A percentile compares a stretch with the other conserved stretches of the same genome.
phyloP scores from a whole-genome alignment of 2,113 vertebrate genomes.

The Cnemophilus loriae region DNA sequence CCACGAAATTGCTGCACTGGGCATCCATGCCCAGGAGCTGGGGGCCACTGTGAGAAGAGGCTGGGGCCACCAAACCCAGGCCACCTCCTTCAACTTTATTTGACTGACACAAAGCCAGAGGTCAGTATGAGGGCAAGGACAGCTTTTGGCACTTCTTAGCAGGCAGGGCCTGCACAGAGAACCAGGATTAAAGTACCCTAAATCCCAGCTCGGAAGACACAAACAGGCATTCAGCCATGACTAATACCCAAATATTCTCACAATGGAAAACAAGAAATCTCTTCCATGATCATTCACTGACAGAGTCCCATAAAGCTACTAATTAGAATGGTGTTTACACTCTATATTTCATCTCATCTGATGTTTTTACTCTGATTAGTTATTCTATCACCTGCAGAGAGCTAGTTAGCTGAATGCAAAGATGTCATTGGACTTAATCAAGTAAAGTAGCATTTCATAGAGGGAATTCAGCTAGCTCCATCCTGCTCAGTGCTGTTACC shows the following conservation, averaged over 20 bases:
- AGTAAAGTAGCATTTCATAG: constrained; percentile 27
- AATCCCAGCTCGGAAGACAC: not conserved
- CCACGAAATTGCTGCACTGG: not conserved
- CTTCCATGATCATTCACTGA: constrained; percentile 36
- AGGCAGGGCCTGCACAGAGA: not conserved
- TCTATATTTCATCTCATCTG: constrained; percentile 44
- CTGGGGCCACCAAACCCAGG: not conserved
- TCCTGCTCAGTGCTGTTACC: not conserved
- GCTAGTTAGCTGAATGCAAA: constrained; percentile 47
- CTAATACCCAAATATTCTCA: constrained; percentile 24
- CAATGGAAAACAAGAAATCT: constrained; percentile 1
- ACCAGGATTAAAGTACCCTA: not conserved
- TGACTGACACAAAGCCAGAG: not conserved
- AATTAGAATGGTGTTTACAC: constrained; percentile 39
- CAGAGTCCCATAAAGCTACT: constrained; percentile 57
- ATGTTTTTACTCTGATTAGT: constrained; percentile 60
- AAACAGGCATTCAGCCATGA: constrained; percentile 27
- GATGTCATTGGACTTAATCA: constrained; percentile 49
- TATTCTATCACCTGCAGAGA: constrained; percentile 62
- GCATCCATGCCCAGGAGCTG: rapidly evolving
- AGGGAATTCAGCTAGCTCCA: constrained; percentile 2
- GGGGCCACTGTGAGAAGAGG: not conserved
- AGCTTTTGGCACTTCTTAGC: not conserved
- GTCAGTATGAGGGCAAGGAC: not conserved
- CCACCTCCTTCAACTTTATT: not conserved